Percentiles rank a stretch among this genome's conserved stretches.
Conservation (phyloP, 2,113 vertebrate species). For the Zapornia atra region DNA sequence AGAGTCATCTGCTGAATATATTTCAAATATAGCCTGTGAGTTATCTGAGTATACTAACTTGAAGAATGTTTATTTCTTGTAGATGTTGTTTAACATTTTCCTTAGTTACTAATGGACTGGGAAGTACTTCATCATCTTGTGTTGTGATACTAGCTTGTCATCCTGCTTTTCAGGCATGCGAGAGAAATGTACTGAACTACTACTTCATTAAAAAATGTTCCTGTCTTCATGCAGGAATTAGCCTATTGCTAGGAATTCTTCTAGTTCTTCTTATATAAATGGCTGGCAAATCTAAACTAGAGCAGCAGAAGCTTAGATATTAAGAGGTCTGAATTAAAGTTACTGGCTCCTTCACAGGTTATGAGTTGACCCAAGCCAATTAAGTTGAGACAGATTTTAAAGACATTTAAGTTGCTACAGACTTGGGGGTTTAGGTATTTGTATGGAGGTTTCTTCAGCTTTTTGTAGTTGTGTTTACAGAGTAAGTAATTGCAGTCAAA, state of each 20-base stretch:
- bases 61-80: not conserved
- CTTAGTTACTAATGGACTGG: conserved; percentile 17
- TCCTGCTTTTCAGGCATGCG: not conserved
- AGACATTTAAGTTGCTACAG: not conserved
- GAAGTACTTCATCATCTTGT: not conserved
- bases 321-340: not conserved
- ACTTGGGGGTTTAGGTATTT: not conserved
- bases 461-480: not conserved
- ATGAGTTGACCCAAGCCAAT: not conserved
- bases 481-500: not conserved
- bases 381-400: not conserved
- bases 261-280: not conserved
- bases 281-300: no score
- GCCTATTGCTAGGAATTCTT: not conserved
- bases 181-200: not conserved
- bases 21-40: not conserved
- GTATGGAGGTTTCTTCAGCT: not conserved
- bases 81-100: not conserved
- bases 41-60: not conserved
- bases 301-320: not conserved
- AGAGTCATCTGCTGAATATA: not conserved
- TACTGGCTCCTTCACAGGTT: not conserved
- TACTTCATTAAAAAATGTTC: not conserved
- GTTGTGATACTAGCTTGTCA: not conserved
- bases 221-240: not conserved